Conservation (phyloP, 2,888 invertebrate species). For the Hylaea fasciaria region DNA sequence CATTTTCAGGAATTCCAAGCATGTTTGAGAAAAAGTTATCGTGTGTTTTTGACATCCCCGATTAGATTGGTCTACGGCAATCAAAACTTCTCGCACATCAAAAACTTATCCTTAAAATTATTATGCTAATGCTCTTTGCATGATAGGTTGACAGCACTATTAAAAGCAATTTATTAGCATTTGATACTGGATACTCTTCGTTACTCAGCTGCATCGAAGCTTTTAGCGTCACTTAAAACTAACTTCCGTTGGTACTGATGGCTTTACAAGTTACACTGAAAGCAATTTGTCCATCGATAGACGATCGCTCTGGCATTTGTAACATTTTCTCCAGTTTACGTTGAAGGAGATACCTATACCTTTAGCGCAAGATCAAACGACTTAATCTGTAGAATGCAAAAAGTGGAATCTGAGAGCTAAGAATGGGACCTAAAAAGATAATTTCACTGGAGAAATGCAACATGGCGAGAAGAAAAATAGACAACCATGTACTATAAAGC, state of each 20-base stretch:
- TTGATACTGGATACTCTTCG: constrained; percentile 38
- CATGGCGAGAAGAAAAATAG: too few species aligned
- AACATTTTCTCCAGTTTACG: not conserved
- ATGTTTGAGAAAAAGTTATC: too few species aligned
- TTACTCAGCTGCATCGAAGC: constrained; percentile 48
- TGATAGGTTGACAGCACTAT: constrained; percentile 26
- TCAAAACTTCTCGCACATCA: not conserved
- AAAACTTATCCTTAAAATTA: not conserved
- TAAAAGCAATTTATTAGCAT: constrained; percentile 32
- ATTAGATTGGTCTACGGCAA: not conserved
- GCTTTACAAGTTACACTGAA: constrained; percentile 36
- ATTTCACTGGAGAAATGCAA: too few species aligned
- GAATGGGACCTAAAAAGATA: too few species aligned
- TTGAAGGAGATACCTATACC: too few species aligned
- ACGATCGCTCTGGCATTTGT: not conserved
- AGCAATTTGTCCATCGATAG: constrained; percentile 22
- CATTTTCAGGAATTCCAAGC: too few species aligned
- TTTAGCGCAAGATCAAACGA: too few species aligned
- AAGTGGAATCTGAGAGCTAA: too few species aligned
- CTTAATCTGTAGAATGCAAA: too few species aligned
- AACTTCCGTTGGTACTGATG: constrained; percentile 55
- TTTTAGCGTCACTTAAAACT: constrained; percentile 61
- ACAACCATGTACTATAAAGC: too few species aligned
- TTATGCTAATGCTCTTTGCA: not conserved
- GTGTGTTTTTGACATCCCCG: not conserved